Evolutionary conservation across 2,888 invertebrate genomes (phyloP), one percentile per base, ranked within the genome.

Genomic region (Xestia sexstrigata): DNA sequence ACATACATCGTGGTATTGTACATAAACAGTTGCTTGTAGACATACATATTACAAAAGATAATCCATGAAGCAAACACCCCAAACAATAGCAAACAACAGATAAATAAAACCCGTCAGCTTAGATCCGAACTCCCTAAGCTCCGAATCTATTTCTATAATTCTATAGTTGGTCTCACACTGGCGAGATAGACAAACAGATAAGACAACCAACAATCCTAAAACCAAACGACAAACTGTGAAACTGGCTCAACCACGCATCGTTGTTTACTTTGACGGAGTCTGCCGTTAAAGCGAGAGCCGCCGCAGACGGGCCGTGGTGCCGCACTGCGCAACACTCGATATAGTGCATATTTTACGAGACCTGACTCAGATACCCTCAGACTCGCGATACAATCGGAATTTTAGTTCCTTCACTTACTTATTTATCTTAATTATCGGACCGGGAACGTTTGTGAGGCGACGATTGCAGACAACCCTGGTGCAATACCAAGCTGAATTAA

Each of bases 311-410:
- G 89, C 90, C 91, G 89, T 87, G 88, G 82, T 94, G 94, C 93
- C 95, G 96, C 96, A 92, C 84, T 92, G 92, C 92, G 92, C 89
- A 93, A 92, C 90, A 94, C 92, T 94, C 95, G 93, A 95, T 94
- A 94, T 93, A 89, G 91, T 96, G 96, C 96, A 96, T 96, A 96
- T 96, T 96, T 96, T 94, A 96, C 94, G 93, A 94, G 93, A 91
- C 89, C 85, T 76, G 87, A 72, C 85, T 91, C 93, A 89, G 88
- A 85, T 85, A 83, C 88, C 88, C 89, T 89, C 91, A 86, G 89
- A 87, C 89, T 89, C 84, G 84, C 84, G 81, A 87, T 90, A 89
- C 89, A 87, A 89, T 88, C 84, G 87, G 69, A 76, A 84, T 83
- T 87, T 83, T 82, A 89, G 83, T 84, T 83, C 76, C 42, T 79